phyloP scores from a whole-genome alignment of 2,797 vertebrate species.

The Oryzias dopingdopingensis region DNA sequence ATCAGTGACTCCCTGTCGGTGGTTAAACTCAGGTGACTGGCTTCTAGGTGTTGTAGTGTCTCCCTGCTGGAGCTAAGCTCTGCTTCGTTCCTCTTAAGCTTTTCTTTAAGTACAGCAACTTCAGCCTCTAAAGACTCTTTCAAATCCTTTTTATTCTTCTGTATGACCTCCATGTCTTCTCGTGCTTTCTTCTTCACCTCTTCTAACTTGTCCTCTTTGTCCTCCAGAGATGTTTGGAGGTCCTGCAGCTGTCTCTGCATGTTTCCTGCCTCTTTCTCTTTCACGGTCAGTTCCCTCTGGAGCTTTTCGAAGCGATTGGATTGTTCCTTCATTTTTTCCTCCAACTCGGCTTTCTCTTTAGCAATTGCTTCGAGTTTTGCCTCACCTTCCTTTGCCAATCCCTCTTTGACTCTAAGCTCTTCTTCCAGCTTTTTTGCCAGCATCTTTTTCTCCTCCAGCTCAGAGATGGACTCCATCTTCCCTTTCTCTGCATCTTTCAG shows the following conservation, averaged over 20 bases:
- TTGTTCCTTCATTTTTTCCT: constrained; percentile 65
- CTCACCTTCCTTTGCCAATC: constrained; percentile 68
- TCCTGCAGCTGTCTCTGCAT: constrained; percentile 80
- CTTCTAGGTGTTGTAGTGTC: constrained; percentile 75
- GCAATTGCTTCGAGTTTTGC: constrained; percentile 61
- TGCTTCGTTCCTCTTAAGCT: constrained; percentile 75
- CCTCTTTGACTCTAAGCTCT: constrained; percentile 78
- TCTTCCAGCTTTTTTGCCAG: constrained; percentile 74
- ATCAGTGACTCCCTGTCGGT: constrained; percentile 75
- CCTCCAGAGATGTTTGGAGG: constrained; percentile 72
- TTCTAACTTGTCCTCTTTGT: constrained; percentile 72
- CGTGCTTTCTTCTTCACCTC: constrained; percentile 53
- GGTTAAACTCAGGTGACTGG: constrained; percentile 71
- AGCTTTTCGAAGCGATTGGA: constrained; percentile 66
- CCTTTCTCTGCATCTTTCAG: constrained; percentile 80
- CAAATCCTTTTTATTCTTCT: constrained; percentile 44
- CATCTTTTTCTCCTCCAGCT: constrained; percentile 65
- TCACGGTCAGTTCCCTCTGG: constrained; percentile 69
- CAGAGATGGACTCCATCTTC: constrained; percentile 71
- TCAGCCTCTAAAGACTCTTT: constrained; percentile 72
- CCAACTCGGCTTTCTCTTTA: constrained; percentile 72
- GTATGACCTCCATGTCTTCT: constrained; percentile 56
- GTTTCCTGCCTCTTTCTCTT: constrained; percentile 77
- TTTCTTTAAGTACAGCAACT: constrained; percentile 63
- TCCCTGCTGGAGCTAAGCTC: constrained; percentile 72